Percentiles rank a stretch among this genome's conserved stretches.
phyloP scores from a whole-genome alignment of 2,797 vertebrate species.

The Vespertilio murinus region DNA sequence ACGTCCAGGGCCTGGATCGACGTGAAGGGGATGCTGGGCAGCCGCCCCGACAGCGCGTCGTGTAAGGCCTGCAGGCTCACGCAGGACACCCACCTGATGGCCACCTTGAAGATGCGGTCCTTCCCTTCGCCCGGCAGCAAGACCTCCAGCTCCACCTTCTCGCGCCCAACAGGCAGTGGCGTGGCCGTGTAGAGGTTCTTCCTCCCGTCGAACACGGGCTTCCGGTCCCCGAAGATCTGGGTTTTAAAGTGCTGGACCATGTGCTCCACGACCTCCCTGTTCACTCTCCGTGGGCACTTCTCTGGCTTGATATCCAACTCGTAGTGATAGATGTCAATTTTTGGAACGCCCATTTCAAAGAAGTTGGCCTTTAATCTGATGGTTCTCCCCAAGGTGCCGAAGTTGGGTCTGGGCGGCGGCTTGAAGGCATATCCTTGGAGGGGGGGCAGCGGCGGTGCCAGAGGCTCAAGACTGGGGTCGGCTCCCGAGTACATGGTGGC shows the following conservation, averaged over 20 bases:
- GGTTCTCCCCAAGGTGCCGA: slow-evolving; percentile 98
- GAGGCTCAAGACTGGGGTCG: slow-evolving; percentile 71
- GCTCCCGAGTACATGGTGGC: too few species aligned
- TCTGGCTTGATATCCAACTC: slow-evolving; percentile 99
- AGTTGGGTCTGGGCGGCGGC: slow-evolving; percentile 96
- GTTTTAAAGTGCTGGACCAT: slow-evolving; percentile 99
- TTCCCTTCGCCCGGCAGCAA: slow-evolving; percentile 98
- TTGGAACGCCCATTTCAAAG: slow-evolving; percentile 99
- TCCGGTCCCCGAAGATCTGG: slow-evolving; percentile 99
- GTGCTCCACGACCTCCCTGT: slow-evolving; percentile 99
- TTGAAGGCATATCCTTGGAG: slow-evolving; percentile 96
- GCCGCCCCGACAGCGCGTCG: slow-evolving; percentile 94
- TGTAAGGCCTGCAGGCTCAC: slow-evolving; percentile 98
- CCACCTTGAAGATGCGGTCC: slow-evolving; percentile 98
- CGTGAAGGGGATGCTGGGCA: slow-evolving; percentile 97
- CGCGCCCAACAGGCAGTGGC: slow-evolving; percentile 97
- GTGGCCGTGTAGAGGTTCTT: slow-evolving; percentile 99
- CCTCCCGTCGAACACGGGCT: slow-evolving; percentile 98
- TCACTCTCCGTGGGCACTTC: slow-evolving; percentile 98
- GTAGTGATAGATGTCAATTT: slow-evolving; percentile 99
- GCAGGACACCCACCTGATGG: slow-evolving; percentile 98
- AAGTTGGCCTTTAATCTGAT: slow-evolving; percentile 99
- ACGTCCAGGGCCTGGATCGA: slow-evolving; percentile 99
- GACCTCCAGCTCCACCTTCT: slow-evolving; percentile 98
- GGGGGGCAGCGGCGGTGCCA: slow-evolving; percentile 90